Percentiles rank a stretch among this genome's conserved stretches.
These are phyloP conservation scores for Ptilonorhynchus violaceus DNA, from an alignment of 2,113 vertebrate genomes.

Conservation along the genomic window DNA sequence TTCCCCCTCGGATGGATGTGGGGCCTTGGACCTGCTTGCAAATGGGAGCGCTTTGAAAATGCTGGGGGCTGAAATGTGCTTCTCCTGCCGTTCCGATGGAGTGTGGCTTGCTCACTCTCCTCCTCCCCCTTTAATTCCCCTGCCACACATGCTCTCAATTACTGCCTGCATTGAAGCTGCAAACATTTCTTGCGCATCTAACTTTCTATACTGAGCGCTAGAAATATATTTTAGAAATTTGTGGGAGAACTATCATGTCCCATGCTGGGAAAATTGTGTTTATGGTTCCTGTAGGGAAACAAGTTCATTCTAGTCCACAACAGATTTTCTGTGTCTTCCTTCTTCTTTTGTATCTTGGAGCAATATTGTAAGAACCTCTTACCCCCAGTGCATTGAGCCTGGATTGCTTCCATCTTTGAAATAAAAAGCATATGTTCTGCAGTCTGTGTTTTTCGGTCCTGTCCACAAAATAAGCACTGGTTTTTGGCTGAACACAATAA, in stretches of 20 bases:
- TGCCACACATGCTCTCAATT: slow-evolving; percentile 32
- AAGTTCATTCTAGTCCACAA: slow-evolving; percentile 5
- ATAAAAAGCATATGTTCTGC: slow-evolving; percentile 17
- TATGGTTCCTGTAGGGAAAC: slow-evolving; percentile 32
- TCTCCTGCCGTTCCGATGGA: not conserved
- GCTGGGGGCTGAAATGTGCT: not conserved
- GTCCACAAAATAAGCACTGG: not conserved
- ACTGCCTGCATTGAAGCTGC: slow-evolving; percentile 8
- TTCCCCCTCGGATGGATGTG: rapidly evolving
- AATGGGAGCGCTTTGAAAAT: not conserved
- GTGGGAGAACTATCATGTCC: slow-evolving; percentile 9
- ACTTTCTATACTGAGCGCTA: slow-evolving; percentile 12
- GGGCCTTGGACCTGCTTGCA: not conserved
- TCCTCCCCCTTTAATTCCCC: not conserved
- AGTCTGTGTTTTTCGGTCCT: not conserved
- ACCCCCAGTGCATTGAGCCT: not conserved
- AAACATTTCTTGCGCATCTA: not conserved
- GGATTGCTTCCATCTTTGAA: not conserved
- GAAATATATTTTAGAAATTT: slow-evolving; percentile 32
- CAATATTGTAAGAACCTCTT: not conserved
- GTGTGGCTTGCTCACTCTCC: not conserved
- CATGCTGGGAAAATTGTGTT: slow-evolving; percentile 34
- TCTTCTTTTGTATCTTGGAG: not conserved
- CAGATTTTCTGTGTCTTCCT: not conserved
- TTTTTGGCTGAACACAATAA: not conserved